Percentiles rank a stretch among this genome's conserved stretches.
Evolutionary conservation across 2,797 vertebrate species (phyloP).

Genomic region (Coendou prehensilis): DNA sequence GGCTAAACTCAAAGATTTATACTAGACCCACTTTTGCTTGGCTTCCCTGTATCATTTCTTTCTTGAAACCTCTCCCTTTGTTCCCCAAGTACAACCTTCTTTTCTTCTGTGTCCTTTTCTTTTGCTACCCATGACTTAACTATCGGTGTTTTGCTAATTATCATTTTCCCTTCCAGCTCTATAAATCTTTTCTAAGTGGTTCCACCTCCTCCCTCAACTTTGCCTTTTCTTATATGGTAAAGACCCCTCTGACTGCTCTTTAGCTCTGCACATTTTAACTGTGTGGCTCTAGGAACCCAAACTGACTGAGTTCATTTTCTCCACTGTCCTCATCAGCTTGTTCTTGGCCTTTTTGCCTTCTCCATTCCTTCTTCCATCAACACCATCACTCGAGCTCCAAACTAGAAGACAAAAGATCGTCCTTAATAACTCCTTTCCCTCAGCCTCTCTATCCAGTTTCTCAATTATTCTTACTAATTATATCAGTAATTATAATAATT

Average conservation of each 20-base stretch:
- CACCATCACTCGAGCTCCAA: not conserved
- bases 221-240: not conserved
- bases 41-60: not conserved
- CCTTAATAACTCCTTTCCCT: not conserved
- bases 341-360: not conserved
- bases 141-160: not conserved
- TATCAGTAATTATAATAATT: not conserved
- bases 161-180: not conserved
- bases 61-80: not conserved
- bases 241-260: not conserved
- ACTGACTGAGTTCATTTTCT: not conserved
- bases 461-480: not conserved
- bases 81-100: not conserved
- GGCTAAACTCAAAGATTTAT: constrained; percentile 17
- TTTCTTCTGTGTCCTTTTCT: not conserved
- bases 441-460: not conserved
- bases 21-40: not conserved
- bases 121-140: not conserved
- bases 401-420: not conserved
- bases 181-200: not conserved
- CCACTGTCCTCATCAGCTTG: not conserved
- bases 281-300: not conserved
- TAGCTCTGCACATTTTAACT: not conserved
- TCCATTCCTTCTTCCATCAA: not conserved
- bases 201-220: not conserved